Evolutionary conservation across 2,797 vertebrate species (phyloP).

Genomic region (Macropodus opercularis): DNA sequence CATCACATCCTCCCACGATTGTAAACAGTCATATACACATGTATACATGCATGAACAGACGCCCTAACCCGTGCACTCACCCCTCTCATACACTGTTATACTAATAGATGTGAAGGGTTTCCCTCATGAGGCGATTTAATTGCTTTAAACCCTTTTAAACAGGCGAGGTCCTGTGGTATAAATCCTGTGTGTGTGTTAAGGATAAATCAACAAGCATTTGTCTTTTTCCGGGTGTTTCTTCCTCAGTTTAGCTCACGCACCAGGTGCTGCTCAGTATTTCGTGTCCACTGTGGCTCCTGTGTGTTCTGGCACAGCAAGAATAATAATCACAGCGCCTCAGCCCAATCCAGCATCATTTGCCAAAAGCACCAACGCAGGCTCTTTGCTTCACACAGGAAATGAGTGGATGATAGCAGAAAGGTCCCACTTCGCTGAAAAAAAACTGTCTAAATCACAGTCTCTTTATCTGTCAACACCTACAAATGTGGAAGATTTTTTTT

Average conservation of each 20-base stretch:
- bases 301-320: conserved; percentile 61
- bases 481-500: conserved; percentile 3
- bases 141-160: conserved; percentile 19
- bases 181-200: conserved; percentile 5
- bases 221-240: conserved; percentile 20
- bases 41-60: neutral
- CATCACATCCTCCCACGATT: conserved; percentile 69
- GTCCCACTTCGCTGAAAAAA: conserved; percentile 44
- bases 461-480: conserved; percentile 44
- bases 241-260: conserved; percentile 59
- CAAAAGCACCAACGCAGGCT: conserved; percentile 44
- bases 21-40: conserved; percentile 50
- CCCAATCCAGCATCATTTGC: conserved; percentile 56
- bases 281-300: conserved; percentile 55
- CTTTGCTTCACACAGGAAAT: conserved; percentile 53
- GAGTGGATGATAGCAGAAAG: conserved; percentile 53
- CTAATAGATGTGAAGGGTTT: neutral
- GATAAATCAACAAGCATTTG: conserved; percentile 20
- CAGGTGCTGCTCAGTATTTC: conserved; percentile 75
- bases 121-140: conserved; percentile 11
- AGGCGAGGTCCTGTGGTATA: conserved; percentile 10
- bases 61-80: conserved; percentile 7
- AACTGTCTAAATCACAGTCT: conserved; percentile 39
- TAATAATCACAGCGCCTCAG: conserved; percentile 63
- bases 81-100: conserved; percentile 17